Conservation (phyloP, 2,888 invertebrate species). For the Rotaria magnacalcarata region DNA sequence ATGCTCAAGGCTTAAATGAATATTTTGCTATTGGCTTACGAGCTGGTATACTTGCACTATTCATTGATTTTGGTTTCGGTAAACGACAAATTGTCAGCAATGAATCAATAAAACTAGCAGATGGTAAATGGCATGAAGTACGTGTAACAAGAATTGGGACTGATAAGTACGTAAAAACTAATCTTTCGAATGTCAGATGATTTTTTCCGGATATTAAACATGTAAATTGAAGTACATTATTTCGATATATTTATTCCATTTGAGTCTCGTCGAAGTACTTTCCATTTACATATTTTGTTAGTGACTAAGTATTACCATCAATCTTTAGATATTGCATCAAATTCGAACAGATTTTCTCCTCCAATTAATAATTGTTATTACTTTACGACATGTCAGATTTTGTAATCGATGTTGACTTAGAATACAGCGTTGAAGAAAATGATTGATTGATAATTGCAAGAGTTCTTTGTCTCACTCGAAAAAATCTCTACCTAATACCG, state of each 20-base stretch:
- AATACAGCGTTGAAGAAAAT: too few relatives aligned
- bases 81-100: constrained; percentile 23
- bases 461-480: background rate
- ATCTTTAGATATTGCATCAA: background rate
- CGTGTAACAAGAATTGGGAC: constrained; percentile 12
- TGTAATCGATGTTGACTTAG: background rate
- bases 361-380: background rate
- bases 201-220: background rate
- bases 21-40: constrained; percentile 22
- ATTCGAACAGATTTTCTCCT: too few relatives aligned
- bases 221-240: background rate
- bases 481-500: background rate
- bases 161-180: background rate
- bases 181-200: background rate
- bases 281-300: background rate
- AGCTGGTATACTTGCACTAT: constrained; percentile 13
- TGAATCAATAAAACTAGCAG: constrained; percentile 24
- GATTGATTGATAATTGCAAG: background rate
- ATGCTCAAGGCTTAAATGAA: constrained; percentile 32
- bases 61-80: constrained; percentile 6
- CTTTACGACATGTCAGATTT: background rate
- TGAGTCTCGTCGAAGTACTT: background rate
- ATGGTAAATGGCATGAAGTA: constrained; percentile 38
- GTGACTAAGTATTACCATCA: background rate
- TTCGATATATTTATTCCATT: background rate